Percentiles rank a stretch among this genome's conserved stretches.
Conservation (phyloP, 2,113 vertebrate species). For the Gallinago undulata region DNA sequence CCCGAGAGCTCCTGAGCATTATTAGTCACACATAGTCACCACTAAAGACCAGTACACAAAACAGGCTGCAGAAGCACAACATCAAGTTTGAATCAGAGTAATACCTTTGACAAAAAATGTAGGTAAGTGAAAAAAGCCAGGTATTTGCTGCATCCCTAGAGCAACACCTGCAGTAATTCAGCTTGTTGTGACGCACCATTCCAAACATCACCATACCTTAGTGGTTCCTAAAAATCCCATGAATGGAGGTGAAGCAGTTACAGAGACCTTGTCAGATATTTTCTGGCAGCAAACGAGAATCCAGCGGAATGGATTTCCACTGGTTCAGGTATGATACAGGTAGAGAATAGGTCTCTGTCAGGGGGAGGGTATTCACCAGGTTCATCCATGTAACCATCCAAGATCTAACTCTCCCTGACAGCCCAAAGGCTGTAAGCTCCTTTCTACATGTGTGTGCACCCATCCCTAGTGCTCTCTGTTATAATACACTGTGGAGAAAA, state of each 20-base stretch:
- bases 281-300: not conserved
- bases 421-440: not conserved
- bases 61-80: not conserved
- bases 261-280: not conserved
- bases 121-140: not conserved
- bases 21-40: not conserved
- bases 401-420: not conserved
- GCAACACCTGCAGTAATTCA: not conserved
- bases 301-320: not conserved
- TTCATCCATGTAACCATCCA: not conserved
- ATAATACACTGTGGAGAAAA: not conserved
- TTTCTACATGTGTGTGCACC: accelerated
- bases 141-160: not conserved
- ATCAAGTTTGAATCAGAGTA: not conserved
- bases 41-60: not conserved
- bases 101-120: not conserved
- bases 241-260: not conserved
- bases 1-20: not conserved
- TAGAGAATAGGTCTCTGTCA: not conserved
- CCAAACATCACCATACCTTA: not conserved
- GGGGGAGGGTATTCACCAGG: not conserved
- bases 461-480: not conserved
- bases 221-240: not conserved
- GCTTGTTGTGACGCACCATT: not conserved
- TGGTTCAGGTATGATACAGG: not conserved